phyloP scores from a whole-genome alignment of 2,797 vertebrate genomes.

The Spinibarbus caldwelli region DNA sequence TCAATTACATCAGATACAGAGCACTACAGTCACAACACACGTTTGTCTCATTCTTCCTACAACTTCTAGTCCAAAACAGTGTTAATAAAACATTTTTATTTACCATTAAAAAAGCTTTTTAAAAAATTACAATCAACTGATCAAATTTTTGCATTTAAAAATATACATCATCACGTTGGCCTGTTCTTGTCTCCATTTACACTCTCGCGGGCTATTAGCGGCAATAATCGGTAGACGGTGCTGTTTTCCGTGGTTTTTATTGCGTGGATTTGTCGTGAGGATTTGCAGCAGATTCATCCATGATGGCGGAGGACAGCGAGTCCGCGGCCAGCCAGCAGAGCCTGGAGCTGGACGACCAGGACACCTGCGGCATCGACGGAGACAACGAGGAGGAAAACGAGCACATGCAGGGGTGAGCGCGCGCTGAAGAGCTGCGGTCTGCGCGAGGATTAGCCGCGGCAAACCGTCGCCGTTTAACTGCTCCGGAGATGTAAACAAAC shows the following conservation, averaged over 20 bases:
- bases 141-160: too few species aligned
- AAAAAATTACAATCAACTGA: too few species aligned
- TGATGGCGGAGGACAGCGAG: conserved; percentile 99
- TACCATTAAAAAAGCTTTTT: too few species aligned
- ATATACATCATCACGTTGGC: conserved; percentile 52
- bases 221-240: conserved; percentile 58
- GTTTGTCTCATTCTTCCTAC: too few species aligned
- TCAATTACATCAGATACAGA: too few species aligned
- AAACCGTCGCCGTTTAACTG: neutral
- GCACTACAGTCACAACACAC: too few species aligned
- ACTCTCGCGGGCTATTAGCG: neutral
- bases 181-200: neutral
- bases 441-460: neutral
- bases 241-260: conserved; percentile 39
- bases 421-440: neutral
- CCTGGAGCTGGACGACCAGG: conserved; percentile 97
- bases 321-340: conserved; percentile 99
- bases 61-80: too few species aligned
- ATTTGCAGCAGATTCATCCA: conserved; percentile 70
- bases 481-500: conserved; percentile 50
- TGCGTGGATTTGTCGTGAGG: conserved; percentile 25
- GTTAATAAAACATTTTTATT: too few species aligned
- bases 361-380: conserved; percentile 98
- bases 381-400: conserved; percentile 99
- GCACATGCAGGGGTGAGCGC: conserved; percentile 89